Evolutionary conservation across 2,113 vertebrate species (phyloP), one percentile per base, ranked within the genome.

Genomic region (Cololabis saira): DNA sequence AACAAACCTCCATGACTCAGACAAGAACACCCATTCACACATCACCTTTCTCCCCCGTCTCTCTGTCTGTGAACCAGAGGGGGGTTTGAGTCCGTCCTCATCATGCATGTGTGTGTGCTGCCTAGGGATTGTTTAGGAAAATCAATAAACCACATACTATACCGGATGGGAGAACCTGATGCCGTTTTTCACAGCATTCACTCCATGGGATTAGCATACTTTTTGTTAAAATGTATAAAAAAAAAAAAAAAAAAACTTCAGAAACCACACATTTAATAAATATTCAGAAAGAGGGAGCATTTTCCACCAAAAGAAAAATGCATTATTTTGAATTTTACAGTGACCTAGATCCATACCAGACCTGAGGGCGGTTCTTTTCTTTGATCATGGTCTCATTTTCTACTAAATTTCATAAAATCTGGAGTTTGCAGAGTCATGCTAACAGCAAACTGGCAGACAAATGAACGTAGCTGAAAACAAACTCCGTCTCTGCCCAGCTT

Each of bases 1-100:
- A 91, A 87, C 80, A 85, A 86, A 86, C 71, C 81, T 49, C 45
- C 71, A 86, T 87, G 84, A 87, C 78, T 83, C 83, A 86, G 81
- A 85, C 78, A 72, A 84, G 79, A 88, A 76, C 69, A 74, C 67
- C 84, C 83, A 77, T 88, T 89, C 85, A 85, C 82, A 89, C 84
- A 85, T 83, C 81, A 78, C 54, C 71, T 78, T 72, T 82, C 43
- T 74, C 47, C 78, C 59, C 10, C n/a, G n/a, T n/a, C 51, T 51
- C 43, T 56, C 43, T 47, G 12, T 44, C 55, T 55, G 16, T 68
- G 64, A 66, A 64, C 64, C 71, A 56, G 62, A 16, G 42, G 58
- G 64, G 67, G 71, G 63, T 47, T 63, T 69, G 64, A 70, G 75
- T 58, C 60, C 12, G 22, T 79, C 69, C 64, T 24, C 47, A 47